Evolutionary conservation across 2,113 vertebrate species (phyloP), one percentile per base, ranked within the genome.

Genomic region (Budorcas taxicolor): DNA sequence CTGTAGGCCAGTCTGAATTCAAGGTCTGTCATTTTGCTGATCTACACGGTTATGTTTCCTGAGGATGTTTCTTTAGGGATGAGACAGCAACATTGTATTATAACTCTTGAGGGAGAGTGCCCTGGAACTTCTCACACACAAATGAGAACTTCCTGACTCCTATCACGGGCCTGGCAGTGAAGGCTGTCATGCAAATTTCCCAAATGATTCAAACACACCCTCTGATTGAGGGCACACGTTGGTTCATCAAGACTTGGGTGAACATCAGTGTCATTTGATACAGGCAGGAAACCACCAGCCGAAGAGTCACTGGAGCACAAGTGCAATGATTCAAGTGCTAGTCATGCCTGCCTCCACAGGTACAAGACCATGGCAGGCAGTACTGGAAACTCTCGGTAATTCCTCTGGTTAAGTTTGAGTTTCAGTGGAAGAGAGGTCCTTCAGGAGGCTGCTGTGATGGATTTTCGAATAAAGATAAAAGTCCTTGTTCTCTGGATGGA

Each of bases 161-260:
- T 76, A 11, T 60, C 74, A 29, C 36, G 0, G 0, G 0, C 52
- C 7, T 58, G n/a, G 12, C 16, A 33, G 21, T 87, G 5, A 47
- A 23, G 16, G 50, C 29, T 27, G 3, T 62, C 52, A 27, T 53
- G 87, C 19, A 88, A 80, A 43, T 40, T 53, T 78, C 14, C 27
- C 33, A 19, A 82, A 83, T 71, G 21, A 67, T 40, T 57, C 5
- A 31, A 71, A 81, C 29, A 17, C 15, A 89, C 0, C 15, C 11
- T 91, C 25, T 52, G 15, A 64, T 53, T 31, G 40, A 92, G 27
- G 47, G 52, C 40, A 16, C 21, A 11, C 1, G 53, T 11, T 71
- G 15, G 52, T 40, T 64, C 13, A 31, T 60, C 87, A 60, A 58
- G 13, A 57, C 4, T 23, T 81, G 7, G 31, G 25, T 33, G 23